phyloP scores from a whole-genome alignment of 1,140 invertebrate species.

The Lasaia peninsularis region DNA sequence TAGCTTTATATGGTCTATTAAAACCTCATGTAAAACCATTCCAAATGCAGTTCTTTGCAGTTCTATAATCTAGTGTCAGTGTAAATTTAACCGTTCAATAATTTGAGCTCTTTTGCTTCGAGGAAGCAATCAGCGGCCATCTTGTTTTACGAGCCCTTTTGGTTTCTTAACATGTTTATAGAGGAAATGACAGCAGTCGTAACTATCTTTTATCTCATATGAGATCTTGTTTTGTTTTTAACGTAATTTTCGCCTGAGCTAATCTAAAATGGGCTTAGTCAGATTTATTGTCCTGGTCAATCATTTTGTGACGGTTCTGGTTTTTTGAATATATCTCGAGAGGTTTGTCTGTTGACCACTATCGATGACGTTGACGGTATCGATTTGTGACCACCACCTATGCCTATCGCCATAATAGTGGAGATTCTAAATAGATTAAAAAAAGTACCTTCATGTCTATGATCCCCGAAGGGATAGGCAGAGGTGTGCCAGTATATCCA shows the following conservation, averaged over 20 bases:
- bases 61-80: conserved; percentile 51
- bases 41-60: conserved; percentile 34
- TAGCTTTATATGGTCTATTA: conserved; percentile 59
- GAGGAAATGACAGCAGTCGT: conserved; percentile 40
- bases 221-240: background rate
- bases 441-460: no score
- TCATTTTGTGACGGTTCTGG: no score
- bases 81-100: conserved; percentile 58
- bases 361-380: no score
- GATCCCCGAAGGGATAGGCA: no score
- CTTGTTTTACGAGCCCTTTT: conserved; percentile 51
- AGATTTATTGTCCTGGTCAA: no score
- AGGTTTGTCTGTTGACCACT: no score
- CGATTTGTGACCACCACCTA: no score
- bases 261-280: background rate
- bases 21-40: conserved; percentile 46
- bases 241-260: background rate
- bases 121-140: conserved; percentile 42
- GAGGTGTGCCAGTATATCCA: no score
- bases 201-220: conserved; percentile 18
- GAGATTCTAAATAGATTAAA: no score
- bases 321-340: no score
- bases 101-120: conserved; percentile 36
- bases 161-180: conserved; percentile 49
- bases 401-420: no score